Evolutionary conservation across 1,140 invertebrate genomes (phyloP), one percentile per base, ranked within the genome.

Genomic region (Oryzaephilus surinamensis): DNA sequence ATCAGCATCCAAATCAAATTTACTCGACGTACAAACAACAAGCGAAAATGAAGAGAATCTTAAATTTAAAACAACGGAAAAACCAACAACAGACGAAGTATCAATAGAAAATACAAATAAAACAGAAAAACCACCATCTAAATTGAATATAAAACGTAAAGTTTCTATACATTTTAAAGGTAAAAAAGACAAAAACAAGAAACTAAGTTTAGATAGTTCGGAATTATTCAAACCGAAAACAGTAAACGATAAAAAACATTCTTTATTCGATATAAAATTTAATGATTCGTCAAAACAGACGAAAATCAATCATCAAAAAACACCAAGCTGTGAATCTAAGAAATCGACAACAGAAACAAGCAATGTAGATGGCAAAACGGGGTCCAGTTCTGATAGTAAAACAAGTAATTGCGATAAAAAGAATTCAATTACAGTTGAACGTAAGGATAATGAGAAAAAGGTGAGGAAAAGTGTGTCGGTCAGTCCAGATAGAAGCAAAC

Each of bases 31-130:
- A 4, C 42, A 41, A 17, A 38, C 43, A 7, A 42, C 68, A 4
- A 56, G 62, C 54, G 24, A 71, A 63, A 55, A 71, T 65, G 50
- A 66, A 62, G 50, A 69, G 63, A 50, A 64, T 23, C 21, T 51
- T 4, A 46, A 65, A 37, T 46, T 51, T 2, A 53, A 50, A 45
- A 65, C 65, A 32, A 66, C 31, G 3, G 50, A 52, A 59, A 61
- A 60, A 14, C 41, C 46, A 39, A 48, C 37, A 11, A 38, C 43
- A 38, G 24, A 35, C 2, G 33, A 44, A 13, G n/a, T n/a, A n/a
- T 21, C 27, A 36, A 41, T 45, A 34, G 16, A 42, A 26, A 37
- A 28, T 13, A 16, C 43, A 32, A 33, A 30, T 38, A 30, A 31
- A 6, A 26, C 14, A 6, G n/a, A 38, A 33, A 11, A 54, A 60